Evolutionary conservation across 2,113 vertebrate genomes (phyloP), one percentile per base, ranked within the genome.

Genomic region (Zosterops borbonicus): DNA sequence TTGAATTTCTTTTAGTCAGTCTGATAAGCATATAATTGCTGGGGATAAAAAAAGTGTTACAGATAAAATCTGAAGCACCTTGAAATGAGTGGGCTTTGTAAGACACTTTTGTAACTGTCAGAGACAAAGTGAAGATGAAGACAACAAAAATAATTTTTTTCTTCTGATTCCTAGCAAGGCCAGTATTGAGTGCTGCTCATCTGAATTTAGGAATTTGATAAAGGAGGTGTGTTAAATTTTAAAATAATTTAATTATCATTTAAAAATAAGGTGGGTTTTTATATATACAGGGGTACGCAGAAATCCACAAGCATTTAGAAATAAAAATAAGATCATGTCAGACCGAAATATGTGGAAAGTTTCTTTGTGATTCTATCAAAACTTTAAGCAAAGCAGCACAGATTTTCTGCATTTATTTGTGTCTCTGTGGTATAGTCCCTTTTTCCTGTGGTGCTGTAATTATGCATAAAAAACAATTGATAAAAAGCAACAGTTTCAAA

Each of bases 81-180:
- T 67, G 71, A 93, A 76, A 67, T 47, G 67, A 85, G 35, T 3
- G 24, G 53, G 5, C 9, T 65, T 35, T 55, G 47, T 59, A 74
- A 91, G 60, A 47, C 7, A 44, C 9, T 87, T 44, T 13, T 53
- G 24, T 14, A 39, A 59, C 50, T 35, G 18, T 14, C 60, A 59
- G 65, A 87, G 44, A 60, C 0, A 7, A 0, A 1, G 37, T 0
- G 2, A 65, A 82, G 6, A 5, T 35, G 17, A 60, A 68, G 31
- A 44, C 0, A 10, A 64, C 2, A 62, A 65, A 79, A 89, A 33
- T 8, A 10, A 7, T 6, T 74, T 73, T 82, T 60, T 12, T 67
- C 29, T 47, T 77, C 56, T 22, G 1, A 64, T 81, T 64, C 29
- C 18, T 62, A 94, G 24, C 27, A 79, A 56, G 20, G 7, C 55